Conservation (phyloP, 2,888 invertebrate genomes). For the Oscheius sp. region DNA sequence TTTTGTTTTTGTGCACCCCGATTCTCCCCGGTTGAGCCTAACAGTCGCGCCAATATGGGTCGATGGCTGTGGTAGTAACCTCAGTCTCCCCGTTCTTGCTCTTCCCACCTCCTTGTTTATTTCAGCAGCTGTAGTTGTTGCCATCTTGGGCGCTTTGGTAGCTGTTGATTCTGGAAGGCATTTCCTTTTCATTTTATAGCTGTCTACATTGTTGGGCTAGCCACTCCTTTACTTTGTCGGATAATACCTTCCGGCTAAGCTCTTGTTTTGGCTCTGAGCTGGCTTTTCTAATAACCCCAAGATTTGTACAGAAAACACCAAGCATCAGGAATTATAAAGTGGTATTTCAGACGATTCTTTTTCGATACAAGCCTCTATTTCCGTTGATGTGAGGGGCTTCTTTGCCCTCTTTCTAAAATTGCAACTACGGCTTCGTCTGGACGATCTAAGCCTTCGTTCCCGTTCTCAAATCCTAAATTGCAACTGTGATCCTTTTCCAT, state of each 20-base stretch:
- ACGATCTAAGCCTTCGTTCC: no score
- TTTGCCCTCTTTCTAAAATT: not conserved
- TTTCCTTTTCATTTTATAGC: not conserved
- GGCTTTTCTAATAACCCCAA: conserved; percentile 25
- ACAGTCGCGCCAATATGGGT: conserved; percentile 61
- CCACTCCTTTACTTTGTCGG: conserved; percentile 20
- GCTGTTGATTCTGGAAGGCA: conserved; percentile 14
- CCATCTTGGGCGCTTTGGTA: not conserved
- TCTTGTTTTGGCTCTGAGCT: conserved; percentile 3
- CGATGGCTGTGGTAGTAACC: not conserved
- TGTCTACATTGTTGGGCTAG: conserved; percentile 9
- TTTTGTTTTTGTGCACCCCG: conserved; percentile 13
- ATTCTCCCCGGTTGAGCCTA: conserved; percentile 43
- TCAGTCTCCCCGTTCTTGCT: not conserved
- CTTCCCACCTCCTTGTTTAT: not conserved
- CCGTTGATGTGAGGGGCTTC: not conserved
- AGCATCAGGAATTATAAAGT: not conserved
- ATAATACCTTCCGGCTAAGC: conserved; percentile 19
- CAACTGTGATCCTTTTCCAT: conserved; percentile 27
- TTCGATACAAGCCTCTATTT: conserved; percentile 22
- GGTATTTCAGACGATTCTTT: conserved; percentile 21
- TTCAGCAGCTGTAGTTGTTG: not conserved
- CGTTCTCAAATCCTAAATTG: no score
- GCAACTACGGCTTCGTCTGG: not conserved
- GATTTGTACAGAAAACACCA: conserved; percentile 3